Evolutionary conservation across 1,140 invertebrate species (phyloP), one percentile per base, ranked within the genome.

Genomic region (Grapholita molesta): DNA sequence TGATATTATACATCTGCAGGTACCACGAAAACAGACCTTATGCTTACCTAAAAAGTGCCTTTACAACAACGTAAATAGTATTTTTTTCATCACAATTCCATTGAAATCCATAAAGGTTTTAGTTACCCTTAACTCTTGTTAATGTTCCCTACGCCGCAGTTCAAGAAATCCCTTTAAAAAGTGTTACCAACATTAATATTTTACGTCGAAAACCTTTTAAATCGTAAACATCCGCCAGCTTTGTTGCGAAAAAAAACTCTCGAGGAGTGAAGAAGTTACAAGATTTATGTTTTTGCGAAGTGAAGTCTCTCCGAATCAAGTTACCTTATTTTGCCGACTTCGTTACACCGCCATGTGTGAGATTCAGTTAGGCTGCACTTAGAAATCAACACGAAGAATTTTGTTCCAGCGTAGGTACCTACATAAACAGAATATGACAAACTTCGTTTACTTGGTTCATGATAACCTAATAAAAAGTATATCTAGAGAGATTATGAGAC

Each of bases 161-260:
- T 57, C 53, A 25, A 23, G 24, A 28, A 48, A 61, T 61, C 55
- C 55, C 55, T 61, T 65, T 65, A 55, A 69, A 69, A 72, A 68
- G 73, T 83, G 75, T 81, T 77, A 68, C 71, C 77, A 82, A 83
- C 77, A 76, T 80, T 81, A 85, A 88, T 87, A 86, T 86, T 86
- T 87, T 87, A 88, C 76, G 80, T 82, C 80, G 76, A 75, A 79
- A 86, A 82, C 81, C 84, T 89, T 87, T 89, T 89, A 89, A 87
- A 89, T 86, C 85, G 84, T 85, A 86, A 89, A 85, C 85, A 89
- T 87, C 81, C 73, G 81, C 72, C 79, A 38, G 30, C 25, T 67
- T 80, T 77, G 76, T 78, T 79, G 79, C 70, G 74, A 77, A 85
- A 88, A 84, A 85, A 84, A 80, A 85, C 78, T 83, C 79, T 80